phyloP scores from a whole-genome alignment of 2,113 vertebrate genomes.

The Noturus placidus region DNA sequence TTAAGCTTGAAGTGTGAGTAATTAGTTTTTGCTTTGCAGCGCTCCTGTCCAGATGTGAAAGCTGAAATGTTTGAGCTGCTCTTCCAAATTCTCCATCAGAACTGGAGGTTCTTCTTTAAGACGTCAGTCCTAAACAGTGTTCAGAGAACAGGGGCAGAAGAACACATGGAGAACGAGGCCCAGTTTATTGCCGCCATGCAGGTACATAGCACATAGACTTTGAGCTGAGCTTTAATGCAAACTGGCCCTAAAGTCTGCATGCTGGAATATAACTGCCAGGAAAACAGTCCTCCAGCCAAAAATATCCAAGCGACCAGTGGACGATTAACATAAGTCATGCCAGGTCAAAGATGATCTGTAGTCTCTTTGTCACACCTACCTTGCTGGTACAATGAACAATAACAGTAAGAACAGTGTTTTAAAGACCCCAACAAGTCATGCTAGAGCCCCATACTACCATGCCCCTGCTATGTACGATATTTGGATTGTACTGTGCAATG shows the following conservation, averaged over 20 bases:
- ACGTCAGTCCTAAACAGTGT: conserved; percentile 89
- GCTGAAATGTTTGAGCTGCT: conserved; percentile 94
- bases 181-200: conserved; percentile 98
- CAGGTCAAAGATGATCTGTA: background rate
- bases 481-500: too few relatives aligned
- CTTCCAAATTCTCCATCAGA: conserved; percentile 95
- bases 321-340: background rate
- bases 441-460: background rate
- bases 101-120: conserved; percentile 98
- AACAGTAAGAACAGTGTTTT: background rate
- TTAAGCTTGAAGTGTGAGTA: background rate
- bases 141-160: conserved; percentile 82
- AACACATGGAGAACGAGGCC: conserved; percentile 93
- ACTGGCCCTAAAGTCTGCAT: background rate
- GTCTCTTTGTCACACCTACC: background rate
- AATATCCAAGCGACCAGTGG: background rate
- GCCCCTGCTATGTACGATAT: too few relatives aligned
- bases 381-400: background rate
- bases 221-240: background rate
- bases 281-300: background rate
- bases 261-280: background rate
- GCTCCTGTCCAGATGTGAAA: conserved; percentile 94
- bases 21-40: conserved; percentile 66
- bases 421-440: background rate
- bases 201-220: conserved; percentile 66